phyloP scores from a whole-genome alignment of 2,113 vertebrate species.

The Engraulis encrasicolus region DNA sequence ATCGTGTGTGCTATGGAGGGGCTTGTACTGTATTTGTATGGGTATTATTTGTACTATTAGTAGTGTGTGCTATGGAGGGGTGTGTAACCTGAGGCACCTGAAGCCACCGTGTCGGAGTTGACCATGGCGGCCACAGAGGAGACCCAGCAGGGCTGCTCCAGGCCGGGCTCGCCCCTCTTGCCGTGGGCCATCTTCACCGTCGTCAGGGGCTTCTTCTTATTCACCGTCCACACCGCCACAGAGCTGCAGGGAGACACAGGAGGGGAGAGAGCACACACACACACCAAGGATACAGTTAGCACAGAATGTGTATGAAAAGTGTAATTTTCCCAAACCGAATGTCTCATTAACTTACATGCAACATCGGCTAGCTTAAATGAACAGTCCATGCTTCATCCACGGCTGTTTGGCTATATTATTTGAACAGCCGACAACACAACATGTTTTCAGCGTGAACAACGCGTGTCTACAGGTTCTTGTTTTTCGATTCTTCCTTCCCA shows the following conservation, averaged over 20 bases:
- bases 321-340: no score
- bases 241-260: conserved; percentile 71
- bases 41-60: neutral
- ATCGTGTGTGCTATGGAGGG: neutral
- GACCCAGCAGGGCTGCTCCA: conserved; percentile 88
- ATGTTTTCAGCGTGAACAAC: no score
- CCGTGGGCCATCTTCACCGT: conserved; percentile 85
- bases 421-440: no score
- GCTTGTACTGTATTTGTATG: conserved; percentile 61
- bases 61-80: conserved; percentile 20
- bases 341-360: no score
- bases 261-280: no score
- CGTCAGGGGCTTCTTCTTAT: conserved; percentile 88
- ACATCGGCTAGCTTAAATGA: no score
- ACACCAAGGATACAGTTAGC: neutral
- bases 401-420: no score
- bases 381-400: no score
- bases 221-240: conserved; percentile 89
- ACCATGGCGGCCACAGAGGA: conserved; percentile 82
- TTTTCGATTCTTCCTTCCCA: no score
- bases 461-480: no score
- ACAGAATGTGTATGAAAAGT: no score
- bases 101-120: conserved; percentile 87
- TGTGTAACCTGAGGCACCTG: conserved; percentile 80
- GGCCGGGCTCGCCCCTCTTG: conserved; percentile 72